phyloP scores from a whole-genome alignment of 2,113 vertebrate genomes.

The Xenopus laevis region DNA sequence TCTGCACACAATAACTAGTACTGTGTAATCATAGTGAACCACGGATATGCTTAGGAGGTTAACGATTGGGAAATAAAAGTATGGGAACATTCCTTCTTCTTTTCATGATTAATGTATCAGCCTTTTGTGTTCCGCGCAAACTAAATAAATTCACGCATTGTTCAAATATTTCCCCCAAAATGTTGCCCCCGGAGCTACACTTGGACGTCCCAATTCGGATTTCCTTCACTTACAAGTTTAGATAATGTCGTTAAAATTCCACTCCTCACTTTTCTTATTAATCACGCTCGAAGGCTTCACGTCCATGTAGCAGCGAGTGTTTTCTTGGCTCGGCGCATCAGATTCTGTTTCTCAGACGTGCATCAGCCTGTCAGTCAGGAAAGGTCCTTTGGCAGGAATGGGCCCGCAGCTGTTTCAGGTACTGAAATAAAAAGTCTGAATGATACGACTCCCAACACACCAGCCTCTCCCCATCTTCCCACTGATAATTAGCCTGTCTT shows the following conservation, averaged over 20 bases:
- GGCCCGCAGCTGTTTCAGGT: too few relatives aligned
- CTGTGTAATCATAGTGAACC: background rate
- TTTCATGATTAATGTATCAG: slow-evolving; percentile 28
- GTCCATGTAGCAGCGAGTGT: background rate
- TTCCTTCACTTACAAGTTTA: slow-evolving; percentile 32
- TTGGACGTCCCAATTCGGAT: slow-evolving; percentile 13
- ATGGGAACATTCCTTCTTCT: slow-evolving; percentile 14
- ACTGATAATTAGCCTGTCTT: too few relatives aligned
- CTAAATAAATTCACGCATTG: slow-evolving; percentile 36
- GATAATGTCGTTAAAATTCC: slow-evolving; percentile 31
- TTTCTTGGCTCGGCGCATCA: slow-evolving; percentile 8
- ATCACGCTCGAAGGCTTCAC: slow-evolving; percentile 9
- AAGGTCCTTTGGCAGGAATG: background rate
- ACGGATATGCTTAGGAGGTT: background rate
- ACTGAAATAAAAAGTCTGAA: too few relatives aligned
- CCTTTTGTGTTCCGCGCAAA: slow-evolving; percentile 18
- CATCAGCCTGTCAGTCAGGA: slow-evolving; percentile 2
- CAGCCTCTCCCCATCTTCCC: too few relatives aligned
- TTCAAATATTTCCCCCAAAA: slow-evolving; percentile 31
- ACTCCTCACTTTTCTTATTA: background rate
- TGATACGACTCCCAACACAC: too few relatives aligned
- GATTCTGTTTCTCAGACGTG: background rate
- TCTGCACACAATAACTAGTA: too few relatives aligned
- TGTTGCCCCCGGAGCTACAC: slow-evolving; percentile 15
- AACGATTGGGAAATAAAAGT: background rate